phyloP scores from a whole-genome alignment of 1,140 invertebrate species.

The Portunus trituberculatus region DNA sequence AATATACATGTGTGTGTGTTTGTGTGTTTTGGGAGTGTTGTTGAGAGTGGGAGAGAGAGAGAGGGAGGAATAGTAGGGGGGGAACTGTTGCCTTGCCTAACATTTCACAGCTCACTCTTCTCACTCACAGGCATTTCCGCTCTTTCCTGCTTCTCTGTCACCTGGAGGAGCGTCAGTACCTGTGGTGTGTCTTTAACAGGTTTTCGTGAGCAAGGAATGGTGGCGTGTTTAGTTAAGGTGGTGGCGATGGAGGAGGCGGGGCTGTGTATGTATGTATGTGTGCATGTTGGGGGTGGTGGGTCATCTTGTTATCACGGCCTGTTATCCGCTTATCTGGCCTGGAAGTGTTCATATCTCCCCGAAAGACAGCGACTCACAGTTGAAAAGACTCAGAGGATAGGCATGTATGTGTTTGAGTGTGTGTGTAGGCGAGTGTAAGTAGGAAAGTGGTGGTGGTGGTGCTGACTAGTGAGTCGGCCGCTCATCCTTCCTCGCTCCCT shows the following conservation, averaged over 20 bases:
- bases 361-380: background rate
- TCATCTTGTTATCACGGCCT: background rate
- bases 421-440: background rate
- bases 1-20: background rate
- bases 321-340: background rate
- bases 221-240: background rate
- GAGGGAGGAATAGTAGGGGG: too few relatives aligned
- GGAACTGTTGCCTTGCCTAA: too few relatives aligned
- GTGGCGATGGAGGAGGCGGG: background rate
- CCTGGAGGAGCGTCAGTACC: too few relatives aligned
- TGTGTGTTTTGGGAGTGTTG: conserved; percentile 7
- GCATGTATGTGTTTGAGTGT: background rate
- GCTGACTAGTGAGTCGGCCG: too few relatives aligned
- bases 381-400: background rate
- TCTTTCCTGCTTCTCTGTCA: too few relatives aligned
- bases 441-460: too few relatives aligned
- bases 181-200: too few relatives aligned
- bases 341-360: background rate
- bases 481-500: too few relatives aligned
- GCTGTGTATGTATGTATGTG: background rate
- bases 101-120: too few relatives aligned
- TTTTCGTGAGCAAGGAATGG: too few relatives aligned
- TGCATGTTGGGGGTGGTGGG: background rate
- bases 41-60: background rate
- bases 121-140: too few relatives aligned